Evolutionary conservation across 2,888 invertebrate species (phyloP).

Genomic region (Onchidella celtica): DNA sequence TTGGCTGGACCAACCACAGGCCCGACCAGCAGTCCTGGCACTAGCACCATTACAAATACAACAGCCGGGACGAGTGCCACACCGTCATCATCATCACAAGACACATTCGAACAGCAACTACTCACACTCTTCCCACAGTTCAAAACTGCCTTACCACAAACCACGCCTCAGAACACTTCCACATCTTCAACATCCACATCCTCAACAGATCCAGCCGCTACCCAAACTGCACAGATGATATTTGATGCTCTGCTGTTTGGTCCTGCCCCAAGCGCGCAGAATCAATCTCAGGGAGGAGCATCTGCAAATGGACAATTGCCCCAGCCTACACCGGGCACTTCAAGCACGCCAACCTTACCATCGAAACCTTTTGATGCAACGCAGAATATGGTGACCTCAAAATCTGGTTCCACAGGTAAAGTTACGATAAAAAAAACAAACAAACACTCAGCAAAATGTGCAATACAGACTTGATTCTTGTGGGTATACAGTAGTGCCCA

Average conservation of each 20-base stretch:
- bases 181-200: neutral
- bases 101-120: conserved; percentile 31
- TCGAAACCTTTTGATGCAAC: too few relatives aligned
- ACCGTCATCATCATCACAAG: conserved; percentile 17
- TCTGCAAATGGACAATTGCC: neutral
- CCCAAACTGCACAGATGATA: conserved; percentile 32
- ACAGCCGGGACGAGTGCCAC: neutral
- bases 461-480: too few relatives aligned
- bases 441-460: neutral
- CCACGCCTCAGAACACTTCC: neutral
- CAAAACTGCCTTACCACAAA: conserved; percentile 22
- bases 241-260: conserved; percentile 36
- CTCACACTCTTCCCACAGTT: conserved; percentile 41
- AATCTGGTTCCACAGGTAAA: neutral
- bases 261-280: neutral
- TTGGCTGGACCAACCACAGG: neutral
- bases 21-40: neutral
- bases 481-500: too few relatives aligned
- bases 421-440: neutral
- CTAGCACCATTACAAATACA: neutral
- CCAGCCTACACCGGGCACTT: neutral
- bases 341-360: too few relatives aligned
- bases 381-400: conserved; percentile 4
- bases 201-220: neutral
- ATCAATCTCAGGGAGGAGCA: too few relatives aligned